Base-by-base conservation (phyloP, 1,140 invertebrate genomes). In the Heliconius congener region DNA sequence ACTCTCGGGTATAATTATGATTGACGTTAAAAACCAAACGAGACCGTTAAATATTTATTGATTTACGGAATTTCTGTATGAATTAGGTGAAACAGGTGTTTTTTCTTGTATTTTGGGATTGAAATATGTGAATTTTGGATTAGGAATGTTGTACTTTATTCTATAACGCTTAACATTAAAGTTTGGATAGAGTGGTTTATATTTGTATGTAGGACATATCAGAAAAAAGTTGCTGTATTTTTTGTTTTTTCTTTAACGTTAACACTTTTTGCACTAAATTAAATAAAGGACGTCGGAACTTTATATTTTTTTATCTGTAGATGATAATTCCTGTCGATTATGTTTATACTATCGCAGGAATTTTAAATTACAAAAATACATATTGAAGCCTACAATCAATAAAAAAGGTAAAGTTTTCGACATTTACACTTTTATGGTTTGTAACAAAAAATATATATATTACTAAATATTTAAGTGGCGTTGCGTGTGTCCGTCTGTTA, bases 11-110 rank as follows among this genome's bases (percentile, higher is more conserved):
- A 74, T 77, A 81, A 81, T 82, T 82, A 74, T 85, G 83, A 87
- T 83, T 84, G 84, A 88, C 84, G 83, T 81, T 84, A 83, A 85
- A 82, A 74, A 82, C 71, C 73, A 66, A 66, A 66, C 27, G 60
- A 66, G 60, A 3, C 23, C 23, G 60, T 66, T 30, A 70, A 75
- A 80, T 66, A 66, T 66, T 66, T 66, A 66, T 66, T 66, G 23
- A 66, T 66, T 66, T 66, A 30, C 23, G 60, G 60, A 66, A 66
- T 66, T 66, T 66, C 13, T 66, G 23, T 27, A 11, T 3, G 60
- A 27, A 66, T 66, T 66, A 13, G 60, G 23, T 66, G 6, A 23
- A 57, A 66, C 60, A 30, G 11, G 60, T 66, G 60, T 9, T 55
- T 55, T 55, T 46, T 46, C 13, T 55, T n/a, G 52, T 18, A n/a